Evolutionary conservation across 2,113 vertebrate genomes (phyloP), one percentile per base, ranked within the genome.

Genomic region (Donacobius atricapilla): DNA sequence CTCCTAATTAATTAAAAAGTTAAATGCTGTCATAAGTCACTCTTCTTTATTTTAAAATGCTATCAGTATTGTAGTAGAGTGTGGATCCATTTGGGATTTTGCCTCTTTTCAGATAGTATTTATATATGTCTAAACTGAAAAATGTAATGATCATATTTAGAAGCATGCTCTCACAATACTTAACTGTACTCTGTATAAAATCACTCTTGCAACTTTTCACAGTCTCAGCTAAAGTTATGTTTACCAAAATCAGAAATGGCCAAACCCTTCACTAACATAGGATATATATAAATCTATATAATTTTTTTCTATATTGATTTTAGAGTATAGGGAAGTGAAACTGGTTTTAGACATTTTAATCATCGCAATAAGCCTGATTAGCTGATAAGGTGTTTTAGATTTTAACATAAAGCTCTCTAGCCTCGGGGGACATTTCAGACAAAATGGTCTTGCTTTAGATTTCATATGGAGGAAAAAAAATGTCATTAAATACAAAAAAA

Each of bases 1-100:
- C 61, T 91, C 81, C 90, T 72, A 88, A 89, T 93, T 94, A 88
- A 94, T 96, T 95, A 91, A 93, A 78, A 95, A 96, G 78, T 82
- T 95, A 91, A 95, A 79, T 25, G 87, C 50, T 69, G 23, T 91
- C 53, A 24, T 90, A 95, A 97, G 70, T 91, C 70, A 79, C 37
- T 66, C 7, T 48, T 8, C 37, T 87, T 90, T 86, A 39, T 63
- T 95, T 77, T 39, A 83, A 90, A 92, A 48, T 54, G 30, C 71
- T 90, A n/a, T 77, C 50, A 58, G 28, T 80, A 28, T 63, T 73
- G 30, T 61, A 19, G 15, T 61, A 76, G 21, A 47, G 16, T 61
- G 22, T 57, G 37, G 8, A 42, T 57, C 57, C 2, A 1, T 87
- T 90, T 89, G 28, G 47, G 72, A 58, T 91, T 91, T 89, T 81